Conservation (phyloP, 1,140 invertebrate genomes). For the Euwallacea fornicatus region DNA sequence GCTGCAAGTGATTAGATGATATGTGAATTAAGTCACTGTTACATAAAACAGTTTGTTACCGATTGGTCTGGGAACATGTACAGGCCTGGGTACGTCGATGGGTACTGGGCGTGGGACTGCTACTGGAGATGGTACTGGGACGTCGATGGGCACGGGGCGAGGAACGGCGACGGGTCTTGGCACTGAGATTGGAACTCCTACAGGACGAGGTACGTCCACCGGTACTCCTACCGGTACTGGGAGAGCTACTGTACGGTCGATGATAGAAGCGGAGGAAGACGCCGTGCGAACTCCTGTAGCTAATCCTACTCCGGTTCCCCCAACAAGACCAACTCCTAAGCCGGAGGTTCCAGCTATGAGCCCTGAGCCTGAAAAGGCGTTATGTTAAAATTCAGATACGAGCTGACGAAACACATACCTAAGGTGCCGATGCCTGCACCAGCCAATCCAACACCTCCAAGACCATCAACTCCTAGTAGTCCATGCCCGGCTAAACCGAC, state of each 20-base stretch:
- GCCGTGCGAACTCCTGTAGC: slow-evolving; percentile 20
- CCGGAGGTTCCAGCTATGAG: neutral
- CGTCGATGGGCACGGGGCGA: slow-evolving; percentile 25
- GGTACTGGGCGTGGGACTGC: slow-evolving; percentile 47
- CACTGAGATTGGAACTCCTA: slow-evolving; percentile 19
- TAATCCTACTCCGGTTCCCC: neutral
- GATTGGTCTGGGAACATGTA: slow-evolving; percentile 25
- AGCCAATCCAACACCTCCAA: slow-evolving; percentile 11
- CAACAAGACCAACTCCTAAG: neutral
- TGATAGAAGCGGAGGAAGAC: slow-evolving; percentile 19
- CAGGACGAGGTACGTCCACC: slow-evolving; percentile 29
- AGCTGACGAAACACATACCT: slow-evolving; percentile 7
- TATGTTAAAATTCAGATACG: too few relatives aligned
- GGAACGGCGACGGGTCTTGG: slow-evolving; percentile 26
- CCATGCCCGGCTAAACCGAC: neutral
- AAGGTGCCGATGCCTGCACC: slow-evolving; percentile 25
- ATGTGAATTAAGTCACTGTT: neutral
- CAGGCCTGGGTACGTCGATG: slow-evolving; percentile 37
- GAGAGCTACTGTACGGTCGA: slow-evolving; percentile 26
- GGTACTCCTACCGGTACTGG: slow-evolving; percentile 22
- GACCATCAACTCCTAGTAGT: slow-evolving; percentile 4
- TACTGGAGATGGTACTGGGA: slow-evolving; percentile 43
- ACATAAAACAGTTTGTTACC: slow-evolving; percentile 7
- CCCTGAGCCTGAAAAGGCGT: too few relatives aligned
- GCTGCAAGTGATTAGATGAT: slow-evolving; percentile 10